Evolutionary conservation across 2,888 invertebrate species (phyloP).

Genomic region (Caenorhabditis parvicauda): DNA sequence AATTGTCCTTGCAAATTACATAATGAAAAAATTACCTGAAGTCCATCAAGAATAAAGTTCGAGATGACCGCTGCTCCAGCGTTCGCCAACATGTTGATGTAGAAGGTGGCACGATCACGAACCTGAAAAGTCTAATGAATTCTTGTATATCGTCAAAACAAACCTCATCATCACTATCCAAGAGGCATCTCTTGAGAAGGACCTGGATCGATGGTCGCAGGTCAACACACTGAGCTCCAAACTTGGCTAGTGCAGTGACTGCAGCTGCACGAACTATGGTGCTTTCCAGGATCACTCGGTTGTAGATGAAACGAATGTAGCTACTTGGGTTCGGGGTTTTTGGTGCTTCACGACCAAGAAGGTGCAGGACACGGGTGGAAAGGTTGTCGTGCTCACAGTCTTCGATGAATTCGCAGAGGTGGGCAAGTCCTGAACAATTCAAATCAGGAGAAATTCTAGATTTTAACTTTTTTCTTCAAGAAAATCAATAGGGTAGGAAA

Average conservation of each 20-base stretch:
- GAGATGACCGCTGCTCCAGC: constrained; percentile 70
- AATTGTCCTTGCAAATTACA: too few relatives aligned
- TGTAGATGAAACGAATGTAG: constrained; percentile 73
- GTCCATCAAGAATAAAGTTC: constrained; percentile 70
- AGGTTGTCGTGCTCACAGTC: constrained; percentile 97
- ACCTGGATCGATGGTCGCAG: constrained; percentile 82
- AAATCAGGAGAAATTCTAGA: not conserved
- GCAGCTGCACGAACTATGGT: constrained; percentile 79
- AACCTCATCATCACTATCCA: constrained; percentile 92
- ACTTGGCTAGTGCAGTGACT: constrained; percentile 93
- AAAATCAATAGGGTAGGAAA: too few relatives aligned
- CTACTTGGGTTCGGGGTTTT: constrained; percentile 86
- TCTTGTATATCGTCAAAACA: not conserved
- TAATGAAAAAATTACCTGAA: constrained; percentile 43
- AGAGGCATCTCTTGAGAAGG: constrained; percentile 77
- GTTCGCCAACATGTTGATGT: constrained; percentile 79
- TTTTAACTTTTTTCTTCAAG: not conserved
- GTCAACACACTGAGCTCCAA: constrained; percentile 90
- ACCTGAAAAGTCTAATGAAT: constrained; percentile 63
- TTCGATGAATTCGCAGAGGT: constrained; percentile 98
- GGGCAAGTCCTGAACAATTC: constrained; percentile 72
- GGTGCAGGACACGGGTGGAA: constrained; percentile 90
- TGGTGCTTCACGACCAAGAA: constrained; percentile 94
- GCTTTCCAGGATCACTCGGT: constrained; percentile 87
- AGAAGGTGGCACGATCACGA: constrained; percentile 93